phyloP scores from a whole-genome alignment of 2,797 vertebrate genomes.

The Steatocranus sp. region DNA sequence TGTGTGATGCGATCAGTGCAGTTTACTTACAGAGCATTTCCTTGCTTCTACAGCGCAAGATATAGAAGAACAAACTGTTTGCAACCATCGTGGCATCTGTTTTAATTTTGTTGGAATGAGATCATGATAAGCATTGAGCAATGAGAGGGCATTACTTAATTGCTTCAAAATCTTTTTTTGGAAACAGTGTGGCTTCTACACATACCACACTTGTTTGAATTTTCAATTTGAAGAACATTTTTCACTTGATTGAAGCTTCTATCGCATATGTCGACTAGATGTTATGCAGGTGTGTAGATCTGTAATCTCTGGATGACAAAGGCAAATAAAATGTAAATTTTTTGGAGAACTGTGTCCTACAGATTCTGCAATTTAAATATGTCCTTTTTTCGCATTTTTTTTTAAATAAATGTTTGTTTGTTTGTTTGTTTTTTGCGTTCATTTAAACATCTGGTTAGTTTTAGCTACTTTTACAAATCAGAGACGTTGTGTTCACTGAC shows the following conservation, averaged over 20 bases:
- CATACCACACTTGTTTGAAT: not conserved
- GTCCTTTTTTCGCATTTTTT: not conserved
- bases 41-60: not conserved
- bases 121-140: not conserved
- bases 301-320: not conserved
- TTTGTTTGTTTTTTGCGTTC: accelerated
- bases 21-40: not conserved
- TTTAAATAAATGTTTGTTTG: accelerated
- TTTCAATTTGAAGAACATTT: not conserved
- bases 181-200: not conserved
- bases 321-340: not conserved
- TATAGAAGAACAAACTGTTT: not conserved
- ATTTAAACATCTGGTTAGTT: not conserved
- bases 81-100: not conserved
- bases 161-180: not conserved
- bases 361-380: not conserved
- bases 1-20: accelerated
- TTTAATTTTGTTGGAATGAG: not conserved
- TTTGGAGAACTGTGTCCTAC: accelerated
- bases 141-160: not conserved
- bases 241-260: not conserved
- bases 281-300: not conserved
- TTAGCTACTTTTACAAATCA: not conserved
- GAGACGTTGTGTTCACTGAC: not conserved
- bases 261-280: not conserved